phyloP scores from a whole-genome alignment of 2,113 vertebrate genomes.

The Cheilinus undulatus region DNA sequence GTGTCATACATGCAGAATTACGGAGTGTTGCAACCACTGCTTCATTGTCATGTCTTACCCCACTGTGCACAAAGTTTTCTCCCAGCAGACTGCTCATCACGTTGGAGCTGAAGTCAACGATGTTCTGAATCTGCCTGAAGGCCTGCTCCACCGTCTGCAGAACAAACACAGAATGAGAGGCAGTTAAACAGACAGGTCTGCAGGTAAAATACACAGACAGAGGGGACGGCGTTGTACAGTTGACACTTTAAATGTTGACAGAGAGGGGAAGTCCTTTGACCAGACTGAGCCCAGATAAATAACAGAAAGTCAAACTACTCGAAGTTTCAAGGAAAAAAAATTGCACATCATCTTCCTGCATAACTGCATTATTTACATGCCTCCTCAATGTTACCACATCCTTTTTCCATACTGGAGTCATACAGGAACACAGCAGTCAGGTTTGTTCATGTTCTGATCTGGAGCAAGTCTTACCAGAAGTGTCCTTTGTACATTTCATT shows the following conservation, averaged over 20 bases:
- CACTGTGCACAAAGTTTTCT: slow-evolving; percentile 93
- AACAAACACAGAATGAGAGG: slow-evolving; percentile 3
- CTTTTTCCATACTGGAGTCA: no score
- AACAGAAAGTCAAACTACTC: no score
- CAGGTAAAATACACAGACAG: background rate
- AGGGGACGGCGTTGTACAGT: background rate
- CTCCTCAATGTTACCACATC: no score
- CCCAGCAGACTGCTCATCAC: slow-evolving; percentile 97
- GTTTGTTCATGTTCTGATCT: no score
- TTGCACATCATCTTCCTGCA: background rate
- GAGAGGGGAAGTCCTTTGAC: background rate
- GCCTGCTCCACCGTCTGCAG: slow-evolving; percentile 89
- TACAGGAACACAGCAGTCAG: no score
- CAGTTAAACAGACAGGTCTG: background rate
- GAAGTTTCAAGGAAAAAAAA: background rate
- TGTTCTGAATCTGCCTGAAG: slow-evolving; percentile 93
- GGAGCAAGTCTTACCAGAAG: no score
- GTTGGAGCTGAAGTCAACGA: slow-evolving; percentile 95
- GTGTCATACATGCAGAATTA: background rate
- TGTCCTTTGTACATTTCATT: no score
- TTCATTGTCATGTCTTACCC: slow-evolving; percentile 81
- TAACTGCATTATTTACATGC: no score
- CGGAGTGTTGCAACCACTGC: background rate
- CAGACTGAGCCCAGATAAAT: background rate
- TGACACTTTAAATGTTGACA: background rate